Evolutionary conservation across 2,113 vertebrate species (phyloP), one percentile per base, ranked within the genome.

Genomic region (Coryphaenoides rupestris): DNA sequence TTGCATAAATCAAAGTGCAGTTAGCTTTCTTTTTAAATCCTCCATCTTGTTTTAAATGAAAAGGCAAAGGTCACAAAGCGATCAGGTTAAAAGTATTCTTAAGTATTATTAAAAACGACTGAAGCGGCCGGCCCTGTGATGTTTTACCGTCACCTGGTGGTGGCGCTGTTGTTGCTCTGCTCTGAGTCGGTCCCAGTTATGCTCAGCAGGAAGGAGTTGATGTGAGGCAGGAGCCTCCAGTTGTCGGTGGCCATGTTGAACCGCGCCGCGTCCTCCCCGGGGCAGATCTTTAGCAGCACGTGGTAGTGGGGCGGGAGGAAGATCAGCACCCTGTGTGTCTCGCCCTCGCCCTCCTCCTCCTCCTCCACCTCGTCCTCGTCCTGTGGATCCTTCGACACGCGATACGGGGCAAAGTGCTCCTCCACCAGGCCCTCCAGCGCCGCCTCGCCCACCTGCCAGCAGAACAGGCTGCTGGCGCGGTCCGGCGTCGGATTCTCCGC

Each of bases 211-310:
- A 93, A 94, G 52, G 82, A 81, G 40, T 86, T 93, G 0, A 86
- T 72, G 55, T 90, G 82, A 0, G 92, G 90, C 66, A 96, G 76
- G 6, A 95, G 79, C 0, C 86, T 76, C 93, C 94, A 95, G 86
- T 91, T 84, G 40, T 95, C 90, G 0, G 92, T 94, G 13, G 90
- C 86, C 1, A 95, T 84, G 22, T 69, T 59, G 59, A 94, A 87
- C 0, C 88, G 84, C 53, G 84, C 89, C 0, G 85, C 78, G 0
- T 79, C 87, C 22, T 90, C 88, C 26, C 84, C 68, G 0, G 61
- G 61, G 22, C 74, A 64, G 40, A 94, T 78, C 26, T 58, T 83
- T 50, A 95, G 63, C 69, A 96, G 80, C n/a, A 94, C 21, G 55
- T 90, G 90, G 22, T 80, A 92, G 60, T n/a, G 50, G 0, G 94